A percentile compares a stretch with the other conserved stretches of the same genome.
phyloP scores from a whole-genome alignment of 2,113 vertebrate genomes.

The Thermophis baileyi region DNA sequence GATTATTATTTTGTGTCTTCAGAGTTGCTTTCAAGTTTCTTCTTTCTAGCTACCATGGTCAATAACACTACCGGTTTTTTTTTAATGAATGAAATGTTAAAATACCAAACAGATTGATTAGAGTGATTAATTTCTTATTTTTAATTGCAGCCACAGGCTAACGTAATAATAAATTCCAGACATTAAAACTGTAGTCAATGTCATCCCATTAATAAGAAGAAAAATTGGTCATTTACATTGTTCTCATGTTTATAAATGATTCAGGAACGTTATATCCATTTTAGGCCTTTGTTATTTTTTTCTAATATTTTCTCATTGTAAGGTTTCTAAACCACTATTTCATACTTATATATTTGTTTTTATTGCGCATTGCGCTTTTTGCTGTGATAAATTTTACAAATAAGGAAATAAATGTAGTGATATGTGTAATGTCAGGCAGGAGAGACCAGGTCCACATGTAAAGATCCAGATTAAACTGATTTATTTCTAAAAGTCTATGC shows the following conservation, averaged over 20 bases:
- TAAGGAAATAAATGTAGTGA: neutral
- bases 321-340: neutral
- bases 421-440: neutral
- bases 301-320: neutral
- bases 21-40: neutral
- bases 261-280: neutral
- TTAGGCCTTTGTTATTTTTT: neutral
- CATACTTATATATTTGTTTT: neutral
- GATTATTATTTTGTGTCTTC: neutral
- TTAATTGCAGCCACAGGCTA: neutral
- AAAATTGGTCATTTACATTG: neutral
- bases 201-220: neutral
- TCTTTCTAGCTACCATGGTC: neutral
- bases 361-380: neutral
- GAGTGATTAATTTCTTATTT: neutral
- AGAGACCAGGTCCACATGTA: neutral
- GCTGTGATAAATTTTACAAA: neutral
- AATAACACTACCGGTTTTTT: neutral
- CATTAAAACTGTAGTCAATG: neutral
- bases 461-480: neutral
- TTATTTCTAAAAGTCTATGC: neutral
- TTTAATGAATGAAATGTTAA: neutral
- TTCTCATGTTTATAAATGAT: neutral
- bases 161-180: neutral
- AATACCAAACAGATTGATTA: neutral